A percentile compares a stretch with the other conserved stretches of the same genome.
These are phyloP conservation scores for Sesamia nonagrioides DNA, from an alignment of 1,140 invertebrate species.

Conservation along the genomic window DNA sequence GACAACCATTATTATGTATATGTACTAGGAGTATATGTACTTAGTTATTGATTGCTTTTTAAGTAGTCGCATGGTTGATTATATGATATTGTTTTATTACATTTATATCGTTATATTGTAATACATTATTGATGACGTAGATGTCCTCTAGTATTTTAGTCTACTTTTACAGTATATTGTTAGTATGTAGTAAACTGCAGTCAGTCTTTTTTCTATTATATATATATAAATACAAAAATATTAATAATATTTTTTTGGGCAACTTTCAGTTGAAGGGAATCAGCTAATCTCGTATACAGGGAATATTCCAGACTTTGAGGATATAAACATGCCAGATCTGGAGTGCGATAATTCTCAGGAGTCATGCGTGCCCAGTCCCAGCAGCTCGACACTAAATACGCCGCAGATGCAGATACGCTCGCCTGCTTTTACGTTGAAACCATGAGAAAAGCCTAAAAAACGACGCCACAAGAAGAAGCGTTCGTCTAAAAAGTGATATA, in stretches of 20 bases:
- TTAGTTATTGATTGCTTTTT: slow-evolving; percentile 26
- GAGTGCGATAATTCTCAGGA: slow-evolving; percentile 77
- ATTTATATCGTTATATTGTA: slow-evolving; percentile 23
- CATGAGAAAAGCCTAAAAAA: slow-evolving; percentile 61
- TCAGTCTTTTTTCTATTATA: too few relatives aligned
- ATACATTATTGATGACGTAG: slow-evolving; percentile 15
- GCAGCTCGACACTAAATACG: slow-evolving; percentile 79
- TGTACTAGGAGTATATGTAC: slow-evolving; percentile 22
- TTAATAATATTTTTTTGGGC: slow-evolving; percentile 68
- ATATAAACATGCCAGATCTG: slow-evolving; percentile 80
- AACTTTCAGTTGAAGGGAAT: slow-evolving; percentile 86
- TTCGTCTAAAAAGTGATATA: slow-evolving; percentile 48
- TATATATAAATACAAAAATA: slow-evolving; percentile 22
- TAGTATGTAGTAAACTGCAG: slow-evolving; percentile 43
- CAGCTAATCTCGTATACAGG: slow-evolving; percentile 87
- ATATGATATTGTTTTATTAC: slow-evolving; percentile 28
- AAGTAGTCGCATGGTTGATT: slow-evolving; percentile 36
- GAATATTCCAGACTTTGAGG: slow-evolving; percentile 86
- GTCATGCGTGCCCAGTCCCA: slow-evolving; percentile 60
- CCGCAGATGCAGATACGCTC: slow-evolving; percentile 75
- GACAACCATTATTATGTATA: slow-evolving; percentile 39
- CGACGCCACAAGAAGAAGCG: slow-evolving; percentile 52
- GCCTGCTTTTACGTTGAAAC: slow-evolving; percentile 65
- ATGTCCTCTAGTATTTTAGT: slow-evolving; percentile 28
- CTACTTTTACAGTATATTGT: not conserved